phyloP scores from a whole-genome alignment of 2,888 invertebrate species.

The Allacma fusca region DNA sequence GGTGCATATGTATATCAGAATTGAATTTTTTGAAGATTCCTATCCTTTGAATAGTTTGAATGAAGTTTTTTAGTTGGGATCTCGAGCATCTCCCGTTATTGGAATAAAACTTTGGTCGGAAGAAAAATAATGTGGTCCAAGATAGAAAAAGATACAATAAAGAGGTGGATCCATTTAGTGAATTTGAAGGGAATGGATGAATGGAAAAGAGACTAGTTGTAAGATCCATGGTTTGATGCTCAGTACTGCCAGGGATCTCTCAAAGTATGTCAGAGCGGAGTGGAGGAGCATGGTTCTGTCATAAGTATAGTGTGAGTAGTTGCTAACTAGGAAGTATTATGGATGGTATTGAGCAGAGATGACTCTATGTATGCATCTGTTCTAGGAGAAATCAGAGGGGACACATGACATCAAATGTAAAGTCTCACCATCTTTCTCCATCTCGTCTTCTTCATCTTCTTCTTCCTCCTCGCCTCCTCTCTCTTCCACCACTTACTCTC shows the following conservation, averaged over 20 bases:
- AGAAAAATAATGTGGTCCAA: slow-evolving; percentile 16
- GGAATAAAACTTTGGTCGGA: no score
- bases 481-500: background rate
- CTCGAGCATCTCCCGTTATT: no score
- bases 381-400: slow-evolving; percentile 36
- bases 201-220: background rate
- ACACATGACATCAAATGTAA: slow-evolving; percentile 43
- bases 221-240: background rate
- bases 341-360: slow-evolving; percentile 38
- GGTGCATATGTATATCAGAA: no score
- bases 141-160: background rate
- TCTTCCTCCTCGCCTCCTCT: slow-evolving; percentile 1
- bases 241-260: no score
- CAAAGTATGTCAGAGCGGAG: no score
- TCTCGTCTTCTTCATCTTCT: slow-evolving; percentile 21
- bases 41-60: no score
- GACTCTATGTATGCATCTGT: slow-evolving; percentile 41
- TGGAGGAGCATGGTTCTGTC: no score
- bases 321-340: slow-evolving; percentile 20
- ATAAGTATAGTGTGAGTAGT: slow-evolving; percentile 12
- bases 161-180: slow-evolving; percentile 12
- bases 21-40: no score
- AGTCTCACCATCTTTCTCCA: slow-evolving; percentile 36
- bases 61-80: no score
- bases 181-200: background rate